Percentiles rank a stretch among this genome's conserved stretches.
Evolutionary conservation across 2,888 invertebrate species (phyloP).

Genomic region (Amblyjoppa fuscipennis): DNA sequence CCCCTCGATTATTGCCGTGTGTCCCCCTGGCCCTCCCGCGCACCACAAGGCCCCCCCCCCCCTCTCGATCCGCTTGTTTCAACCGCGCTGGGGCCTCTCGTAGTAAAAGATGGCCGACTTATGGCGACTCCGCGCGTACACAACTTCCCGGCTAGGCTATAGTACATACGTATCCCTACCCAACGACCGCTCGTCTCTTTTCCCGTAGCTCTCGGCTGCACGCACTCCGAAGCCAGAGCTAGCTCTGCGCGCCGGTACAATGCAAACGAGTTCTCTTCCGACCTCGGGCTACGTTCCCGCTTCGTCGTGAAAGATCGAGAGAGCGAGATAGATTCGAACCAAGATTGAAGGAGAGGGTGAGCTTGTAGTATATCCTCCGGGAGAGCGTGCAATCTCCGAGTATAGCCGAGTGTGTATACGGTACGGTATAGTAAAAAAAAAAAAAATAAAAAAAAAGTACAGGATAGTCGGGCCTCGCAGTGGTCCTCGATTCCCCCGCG

Average conservation of each 20-base stretch:
- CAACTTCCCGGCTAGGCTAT: slow-evolving; percentile 55
- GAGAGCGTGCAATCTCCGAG: slow-evolving; percentile 33
- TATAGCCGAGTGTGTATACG: slow-evolving; percentile 7
- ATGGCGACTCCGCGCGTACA: slow-evolving; percentile 68
- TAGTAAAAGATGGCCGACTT: slow-evolving; percentile 82
- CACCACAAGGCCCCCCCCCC: slow-evolving; percentile 50
- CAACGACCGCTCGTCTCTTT: slow-evolving; percentile 37
- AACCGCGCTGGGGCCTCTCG: slow-evolving; percentile 79
- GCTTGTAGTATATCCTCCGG: slow-evolving; percentile 18
- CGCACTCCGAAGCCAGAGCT: background rate
- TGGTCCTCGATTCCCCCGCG: slow-evolving; percentile 32
- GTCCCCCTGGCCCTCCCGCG: slow-evolving; percentile 51
- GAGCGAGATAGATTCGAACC: background rate
- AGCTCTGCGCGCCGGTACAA: slow-evolving; percentile 21
- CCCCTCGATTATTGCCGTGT: slow-evolving; percentile 62
- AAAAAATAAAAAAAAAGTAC: background rate
- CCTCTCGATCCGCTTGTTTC: slow-evolving; percentile 74
- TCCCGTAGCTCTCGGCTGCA: background rate
- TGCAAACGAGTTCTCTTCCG: slow-evolving; percentile 46
- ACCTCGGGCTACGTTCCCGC: slow-evolving; percentile 53
- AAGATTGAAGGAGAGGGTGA: slow-evolving; percentile 19
- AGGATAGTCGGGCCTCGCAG: background rate
- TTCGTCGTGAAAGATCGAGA: slow-evolving; percentile 23
- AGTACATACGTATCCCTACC: slow-evolving; percentile 13
- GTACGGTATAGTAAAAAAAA: background rate